A percentile compares a stretch with the other conserved stretches of the same genome.
Conservation (phyloP, 2,113 vertebrate genomes). For the Lipophrys pholis region DNA sequence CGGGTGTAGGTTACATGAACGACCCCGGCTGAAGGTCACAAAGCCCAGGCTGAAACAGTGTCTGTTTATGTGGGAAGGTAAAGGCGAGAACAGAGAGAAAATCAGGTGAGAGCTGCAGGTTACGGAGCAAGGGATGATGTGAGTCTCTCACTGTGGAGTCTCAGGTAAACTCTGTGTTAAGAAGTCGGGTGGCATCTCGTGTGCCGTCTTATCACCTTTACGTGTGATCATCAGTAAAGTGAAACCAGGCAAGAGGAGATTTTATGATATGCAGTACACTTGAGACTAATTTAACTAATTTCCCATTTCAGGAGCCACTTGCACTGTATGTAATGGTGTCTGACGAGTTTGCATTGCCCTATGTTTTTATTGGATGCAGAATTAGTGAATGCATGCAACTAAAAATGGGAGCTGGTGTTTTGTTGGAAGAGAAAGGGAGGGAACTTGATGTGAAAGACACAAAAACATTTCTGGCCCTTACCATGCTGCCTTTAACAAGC, state of each 20-base stretch:
- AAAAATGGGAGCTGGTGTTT: too few species aligned
- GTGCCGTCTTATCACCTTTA: not conserved
- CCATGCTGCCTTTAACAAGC: too few species aligned
- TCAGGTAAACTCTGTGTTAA: not conserved
- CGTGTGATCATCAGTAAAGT: not conserved
- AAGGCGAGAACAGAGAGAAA: constrained; percentile 32
- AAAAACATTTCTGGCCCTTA: too few species aligned
- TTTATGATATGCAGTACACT: not conserved
- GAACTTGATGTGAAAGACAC: too few species aligned
- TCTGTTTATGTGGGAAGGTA: constrained; percentile 45
- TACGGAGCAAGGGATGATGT: constrained; percentile 19
- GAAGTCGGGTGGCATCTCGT: not conserved
- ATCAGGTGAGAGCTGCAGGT: constrained; percentile 32
- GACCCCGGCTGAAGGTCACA: constrained; percentile 58
- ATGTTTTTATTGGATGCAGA: too few species aligned
- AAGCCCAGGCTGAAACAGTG: constrained; percentile 52
- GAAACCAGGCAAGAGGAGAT: not conserved
- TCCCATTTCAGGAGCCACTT: too few species aligned
- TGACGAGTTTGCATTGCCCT: too few species aligned
- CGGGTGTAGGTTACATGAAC: constrained; percentile 77
- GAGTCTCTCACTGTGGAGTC: constrained; percentile 6
- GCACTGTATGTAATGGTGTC: too few species aligned
- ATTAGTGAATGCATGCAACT: too few species aligned
- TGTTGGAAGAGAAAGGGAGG: too few species aligned
- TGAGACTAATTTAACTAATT: too few species aligned